A percentile compares a stretch with the other conserved stretches of the same genome.
These are phyloP conservation scores for Percopsis transmontana DNA, from an alignment of 2,113 vertebrate genomes.

Conservation along the genomic window DNA sequence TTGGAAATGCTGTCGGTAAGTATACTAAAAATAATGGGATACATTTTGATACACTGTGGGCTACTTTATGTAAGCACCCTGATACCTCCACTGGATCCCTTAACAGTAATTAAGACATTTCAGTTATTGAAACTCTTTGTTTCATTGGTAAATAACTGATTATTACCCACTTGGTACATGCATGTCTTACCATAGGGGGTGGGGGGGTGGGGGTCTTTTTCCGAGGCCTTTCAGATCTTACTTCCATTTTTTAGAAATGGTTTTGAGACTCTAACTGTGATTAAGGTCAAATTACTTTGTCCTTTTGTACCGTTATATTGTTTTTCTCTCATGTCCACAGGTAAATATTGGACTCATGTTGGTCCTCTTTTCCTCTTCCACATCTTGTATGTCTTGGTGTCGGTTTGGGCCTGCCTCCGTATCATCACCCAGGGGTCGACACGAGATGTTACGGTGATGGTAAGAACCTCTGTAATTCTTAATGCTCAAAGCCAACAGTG, in stretches of 20 bases:
- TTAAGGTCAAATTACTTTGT: neutral
- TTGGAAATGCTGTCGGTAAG: conserved; percentile 94
- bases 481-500: neutral
- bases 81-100: neutral
- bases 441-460: conserved; percentile 70
- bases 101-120: no score
- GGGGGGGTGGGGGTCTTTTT: no score
- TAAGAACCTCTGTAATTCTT: conserved; percentile 64
- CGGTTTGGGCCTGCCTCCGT: conserved; percentile 88
- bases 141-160: no score
- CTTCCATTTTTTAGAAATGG: no score
- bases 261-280: no score
- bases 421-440: conserved; percentile 82
- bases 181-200: no score
- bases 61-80: neutral
- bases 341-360: conserved; percentile 86
- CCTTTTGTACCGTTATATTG: neutral
- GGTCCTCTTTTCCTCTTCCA: conserved; percentile 83
- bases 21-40: conserved; percentile 57
- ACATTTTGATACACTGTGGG: conserved; percentile 25
- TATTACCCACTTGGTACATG: no score
- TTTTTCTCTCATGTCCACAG: conserved; percentile 63
- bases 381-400: conserved; percentile 82
- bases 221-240: no score
- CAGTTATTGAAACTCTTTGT: no score